These are phyloP conservation scores for Tenebrosternarchus preto DNA, from an alignment of 2,113 vertebrate species.

Conservation along the genomic window DNA sequence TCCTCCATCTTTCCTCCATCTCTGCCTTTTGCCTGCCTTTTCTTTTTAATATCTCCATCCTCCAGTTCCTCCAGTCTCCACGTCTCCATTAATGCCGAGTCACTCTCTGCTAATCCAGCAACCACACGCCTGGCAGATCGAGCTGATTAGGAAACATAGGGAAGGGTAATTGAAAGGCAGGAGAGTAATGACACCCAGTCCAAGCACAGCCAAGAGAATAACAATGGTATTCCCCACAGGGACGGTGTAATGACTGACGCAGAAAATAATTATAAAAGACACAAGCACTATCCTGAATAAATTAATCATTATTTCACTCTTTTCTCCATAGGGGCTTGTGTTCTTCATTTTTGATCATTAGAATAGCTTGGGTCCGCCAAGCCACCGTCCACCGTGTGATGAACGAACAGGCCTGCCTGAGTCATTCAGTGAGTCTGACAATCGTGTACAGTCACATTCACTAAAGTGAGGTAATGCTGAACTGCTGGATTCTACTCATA, in stretches of 20 bases:
- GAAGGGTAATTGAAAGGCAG: constrained; percentile 65
- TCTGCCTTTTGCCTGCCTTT: neutral
- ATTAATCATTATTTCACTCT: constrained; percentile 57
- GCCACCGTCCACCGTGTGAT: no score
- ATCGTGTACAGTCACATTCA: neutral
- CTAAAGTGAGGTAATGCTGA: neutral
- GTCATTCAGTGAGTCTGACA: neutral
- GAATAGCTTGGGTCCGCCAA: constrained; percentile 17
- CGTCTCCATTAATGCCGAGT: constrained; percentile 55
- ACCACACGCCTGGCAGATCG: constrained; percentile 57
- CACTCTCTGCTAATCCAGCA: constrained; percentile 51
- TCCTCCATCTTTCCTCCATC: neutral
- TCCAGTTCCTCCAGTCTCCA: constrained; percentile 27
- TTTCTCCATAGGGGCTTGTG: constrained; percentile 21
- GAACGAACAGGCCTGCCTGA: neutral
- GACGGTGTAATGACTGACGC: constrained; percentile 68
- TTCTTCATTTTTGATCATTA: constrained; percentile 37
- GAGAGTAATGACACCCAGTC: constrained; percentile 65
- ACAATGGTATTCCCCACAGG: constrained; percentile 43
- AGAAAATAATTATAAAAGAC: constrained; percentile 72
- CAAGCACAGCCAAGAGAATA: constrained; percentile 57
- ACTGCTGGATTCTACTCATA: neutral
- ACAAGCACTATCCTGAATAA: constrained; percentile 61
- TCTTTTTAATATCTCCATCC: neutral
- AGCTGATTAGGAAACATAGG: constrained; percentile 56